phyloP scores from a whole-genome alignment of 2,888 invertebrate species.

The Nezara viridula region DNA sequence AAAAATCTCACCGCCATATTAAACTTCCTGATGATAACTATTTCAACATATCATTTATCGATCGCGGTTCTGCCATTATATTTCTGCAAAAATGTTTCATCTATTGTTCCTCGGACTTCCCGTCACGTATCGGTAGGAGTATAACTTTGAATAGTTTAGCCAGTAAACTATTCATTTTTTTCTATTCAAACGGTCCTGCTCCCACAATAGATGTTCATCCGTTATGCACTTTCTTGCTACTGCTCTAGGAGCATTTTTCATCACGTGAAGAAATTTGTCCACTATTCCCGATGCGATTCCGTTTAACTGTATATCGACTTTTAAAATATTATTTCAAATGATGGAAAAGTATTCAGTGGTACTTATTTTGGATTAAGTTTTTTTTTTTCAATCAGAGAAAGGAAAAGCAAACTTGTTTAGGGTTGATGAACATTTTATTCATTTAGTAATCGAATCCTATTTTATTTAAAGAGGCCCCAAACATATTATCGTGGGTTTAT shows the following conservation, averaged over 20 bases:
- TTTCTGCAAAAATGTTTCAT: background rate
- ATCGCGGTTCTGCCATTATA: background rate
- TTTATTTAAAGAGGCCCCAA: too few relatives aligned
- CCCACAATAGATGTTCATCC: conserved; percentile 10
- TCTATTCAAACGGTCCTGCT: background rate
- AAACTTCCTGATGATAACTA: too few relatives aligned
- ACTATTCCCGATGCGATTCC: conserved; percentile 7
- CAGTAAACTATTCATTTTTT: conserved; percentile 4
- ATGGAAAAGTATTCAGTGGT: background rate
- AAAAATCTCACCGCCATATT: too few relatives aligned
- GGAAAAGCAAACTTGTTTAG: too few relatives aligned
- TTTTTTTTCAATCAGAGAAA: too few relatives aligned
- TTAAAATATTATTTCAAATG: background rate
- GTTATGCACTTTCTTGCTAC: background rate
- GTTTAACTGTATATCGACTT: background rate
- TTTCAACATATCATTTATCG: background rate
- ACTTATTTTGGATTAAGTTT: background rate
- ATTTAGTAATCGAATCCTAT: too few relatives aligned
- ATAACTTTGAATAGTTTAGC: background rate
- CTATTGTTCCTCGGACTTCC: background rate
- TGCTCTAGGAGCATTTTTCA: background rate
- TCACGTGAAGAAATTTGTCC: background rate
- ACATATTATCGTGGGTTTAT: too few relatives aligned
- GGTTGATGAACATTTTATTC: too few relatives aligned
- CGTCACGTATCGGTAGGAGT: background rate